Conservation (phyloP, 2,797 vertebrate genomes). For the Alectoris magna region DNA sequence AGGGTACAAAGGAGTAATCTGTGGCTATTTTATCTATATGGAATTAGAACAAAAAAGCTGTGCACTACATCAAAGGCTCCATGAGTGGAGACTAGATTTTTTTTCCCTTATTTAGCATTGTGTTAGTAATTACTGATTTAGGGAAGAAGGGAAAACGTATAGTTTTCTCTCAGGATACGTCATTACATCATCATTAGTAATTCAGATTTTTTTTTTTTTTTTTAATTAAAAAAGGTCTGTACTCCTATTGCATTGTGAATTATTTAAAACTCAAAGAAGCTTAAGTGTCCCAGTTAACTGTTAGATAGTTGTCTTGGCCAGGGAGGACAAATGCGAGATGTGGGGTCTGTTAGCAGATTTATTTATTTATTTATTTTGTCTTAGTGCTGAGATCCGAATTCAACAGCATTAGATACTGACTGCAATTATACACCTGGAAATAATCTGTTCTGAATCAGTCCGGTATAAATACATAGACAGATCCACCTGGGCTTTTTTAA, state of each 20-base stretch:
- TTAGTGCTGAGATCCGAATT: not conserved
- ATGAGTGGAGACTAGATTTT: constrained; percentile 38
- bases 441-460: not conserved
- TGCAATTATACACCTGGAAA: not conserved
- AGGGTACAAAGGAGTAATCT: constrained; percentile 64
- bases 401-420: not conserved
- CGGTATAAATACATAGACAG: not conserved
- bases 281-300: constrained; percentile 16
- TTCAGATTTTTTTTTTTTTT: not conserved
- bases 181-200: constrained; percentile 14
- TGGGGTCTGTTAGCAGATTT: not conserved
- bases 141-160: constrained; percentile 6
- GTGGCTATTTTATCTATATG: constrained; percentile 55
- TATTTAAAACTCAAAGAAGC: constrained; percentile 31
- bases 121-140: constrained; percentile 49
- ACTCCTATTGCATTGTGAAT: constrained; percentile 16
- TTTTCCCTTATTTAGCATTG: constrained; percentile 53
- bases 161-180: not conserved
- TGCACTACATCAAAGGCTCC: constrained; percentile 37
- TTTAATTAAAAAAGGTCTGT: constrained; percentile 35
- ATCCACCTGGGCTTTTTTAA: not conserved
- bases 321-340: not conserved
- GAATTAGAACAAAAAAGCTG: constrained; percentile 53
- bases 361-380: constrained; percentile 31
- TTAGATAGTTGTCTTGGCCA: not conserved